These are phyloP conservation scores for Epinotia ramella DNA, from an alignment of 2,888 invertebrate genomes.

Conservation along the genomic window DNA sequence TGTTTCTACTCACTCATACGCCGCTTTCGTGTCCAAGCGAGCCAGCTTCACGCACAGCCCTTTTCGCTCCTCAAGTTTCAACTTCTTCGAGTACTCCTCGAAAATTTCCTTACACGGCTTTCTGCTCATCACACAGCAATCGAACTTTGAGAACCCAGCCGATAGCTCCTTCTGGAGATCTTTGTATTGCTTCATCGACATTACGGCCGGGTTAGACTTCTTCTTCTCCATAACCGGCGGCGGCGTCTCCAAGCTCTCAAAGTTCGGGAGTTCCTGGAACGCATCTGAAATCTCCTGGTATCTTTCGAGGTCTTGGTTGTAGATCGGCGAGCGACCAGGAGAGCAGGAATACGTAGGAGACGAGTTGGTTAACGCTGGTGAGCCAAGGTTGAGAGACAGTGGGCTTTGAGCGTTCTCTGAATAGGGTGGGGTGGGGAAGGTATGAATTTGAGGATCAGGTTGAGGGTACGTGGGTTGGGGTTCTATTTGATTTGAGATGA, in stretches of 20 bases:
- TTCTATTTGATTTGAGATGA: conserved; percentile 10
- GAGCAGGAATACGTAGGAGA: conserved; percentile 60
- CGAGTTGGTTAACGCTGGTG: conserved; percentile 60
- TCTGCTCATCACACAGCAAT: conserved; percentile 67
- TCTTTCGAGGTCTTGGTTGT: conserved; percentile 68
- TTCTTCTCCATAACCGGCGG: conserved; percentile 52
- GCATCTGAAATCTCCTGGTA: conserved; percentile 68
- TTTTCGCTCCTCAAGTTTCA: conserved; percentile 60
- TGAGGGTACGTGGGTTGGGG: neutral
- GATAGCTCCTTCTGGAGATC: conserved; percentile 73
- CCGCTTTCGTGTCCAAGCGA: conserved; percentile 63
- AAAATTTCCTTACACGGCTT: conserved; percentile 66
- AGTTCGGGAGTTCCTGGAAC: conserved; percentile 44
- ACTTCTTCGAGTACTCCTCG: conserved; percentile 61
- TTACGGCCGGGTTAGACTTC: conserved; percentile 54
- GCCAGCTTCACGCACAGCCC: conserved; percentile 66
- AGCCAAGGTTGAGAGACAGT: conserved; percentile 60
- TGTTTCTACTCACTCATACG: conserved; percentile 65
- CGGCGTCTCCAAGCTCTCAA: conserved; percentile 33
- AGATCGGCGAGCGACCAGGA: conserved; percentile 64
- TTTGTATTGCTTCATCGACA: conserved; percentile 71
- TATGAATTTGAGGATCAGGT: neutral
- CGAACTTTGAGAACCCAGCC: conserved; percentile 63
- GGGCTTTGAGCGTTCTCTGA: conserved; percentile 71
- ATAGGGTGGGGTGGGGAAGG: conserved; percentile 65